Base-by-base conservation (phyloP, 2,888 invertebrate species). In the Synanthedon tipuliformis region DNA sequence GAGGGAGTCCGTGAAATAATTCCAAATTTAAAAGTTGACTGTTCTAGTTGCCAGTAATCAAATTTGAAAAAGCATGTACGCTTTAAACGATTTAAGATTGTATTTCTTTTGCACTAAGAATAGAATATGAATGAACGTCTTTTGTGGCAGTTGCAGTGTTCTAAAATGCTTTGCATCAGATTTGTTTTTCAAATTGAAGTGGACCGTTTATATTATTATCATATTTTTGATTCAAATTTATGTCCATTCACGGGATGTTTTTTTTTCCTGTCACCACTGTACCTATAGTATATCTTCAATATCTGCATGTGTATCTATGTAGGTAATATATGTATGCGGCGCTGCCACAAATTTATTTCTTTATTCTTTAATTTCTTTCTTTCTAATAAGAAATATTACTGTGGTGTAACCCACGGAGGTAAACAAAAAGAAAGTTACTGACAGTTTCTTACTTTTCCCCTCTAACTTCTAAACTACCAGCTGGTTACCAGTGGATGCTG, bases 1-100 rank as follows among this genome's bases (percentile, higher is more conserved):
- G 63, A 68, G 66, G 69, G 70, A 60, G 66, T 72, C 70, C 73
- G 61, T 75, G 71, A 71, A 75, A 75, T 67, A 62, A 68, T 69
- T 71, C 66, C 54, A 53, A 57, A 52, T 61, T 58, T 54, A 52
- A 52, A 52, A 40, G 15, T 45, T 15, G 7, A 15, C 45, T 45
- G 45, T 34, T 8, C 34, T 34, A 13, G 45, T 45, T 45, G 7
- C 0, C 45, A 13, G 15, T 23, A 23, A n/a, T 12, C 45, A 7
- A 45, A 45, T 13, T 13, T 5, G 45, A 13, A 13, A n/a, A 45
- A 45, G 5, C 3, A 13, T 45, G 7, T 45, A 3, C 15, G 45
- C n/a, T 13, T n/a, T 45, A n/a, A n/a, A 45, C 45, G 15, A 45
- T 15, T 45, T 45, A 7, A 15, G 45, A 13, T 12, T 45, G 13